Base-by-base conservation (phyloP, 2,797 vertebrate species). In the Mormyrops boulengeri region DNA sequence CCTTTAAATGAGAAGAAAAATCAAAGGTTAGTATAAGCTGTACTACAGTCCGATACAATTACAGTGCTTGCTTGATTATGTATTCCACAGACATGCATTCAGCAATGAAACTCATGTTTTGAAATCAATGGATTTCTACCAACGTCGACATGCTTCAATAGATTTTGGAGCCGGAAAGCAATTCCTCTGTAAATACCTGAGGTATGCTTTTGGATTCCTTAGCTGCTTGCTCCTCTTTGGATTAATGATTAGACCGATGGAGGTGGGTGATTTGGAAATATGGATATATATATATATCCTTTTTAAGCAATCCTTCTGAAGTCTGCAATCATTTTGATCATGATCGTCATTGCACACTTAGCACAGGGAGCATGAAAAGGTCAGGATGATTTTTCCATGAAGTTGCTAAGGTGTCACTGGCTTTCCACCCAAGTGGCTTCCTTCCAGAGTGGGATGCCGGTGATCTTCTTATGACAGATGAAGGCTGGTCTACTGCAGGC, bases 401-500 rank as follows among this genome's bases (percentile, higher is more conserved):
- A 38, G 44, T 50, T 88, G 88, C 90, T 73, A 90, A 92, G 89
- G 91, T 88, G 73, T 93, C 88, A 92, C 84, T 88, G 91, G 87
- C 88, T 92, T 92, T 90, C 90, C 3, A 1, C n/a, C 14, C 80
- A 38, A 87, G 66, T 90, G 89, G 88, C 84, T 73, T 91, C 91
- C 92, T 90, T 93, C 60, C 93, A 91, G 90, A 91, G 91, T 55
- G 89, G 34, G 84, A 92, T 66, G 89, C 92, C 92, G 93, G 92
- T 93, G 92, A 92, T 92, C 90, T 92, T 92, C 92, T 93, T 94
- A 94, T 94, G 92, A 94, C 94, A 92, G 94, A 92, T 90, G 87
- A 77, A 26, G 66, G 89, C 90, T 85, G 30, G 77, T 91, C 92
- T 92, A 88, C 11, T 89, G 91, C 91, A 93, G 90, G 91, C 91